Evolutionary conservation across 2,888 invertebrate genomes (phyloP), one percentile per base, ranked within the genome.

Genomic region (Empis stercorea): DNA sequence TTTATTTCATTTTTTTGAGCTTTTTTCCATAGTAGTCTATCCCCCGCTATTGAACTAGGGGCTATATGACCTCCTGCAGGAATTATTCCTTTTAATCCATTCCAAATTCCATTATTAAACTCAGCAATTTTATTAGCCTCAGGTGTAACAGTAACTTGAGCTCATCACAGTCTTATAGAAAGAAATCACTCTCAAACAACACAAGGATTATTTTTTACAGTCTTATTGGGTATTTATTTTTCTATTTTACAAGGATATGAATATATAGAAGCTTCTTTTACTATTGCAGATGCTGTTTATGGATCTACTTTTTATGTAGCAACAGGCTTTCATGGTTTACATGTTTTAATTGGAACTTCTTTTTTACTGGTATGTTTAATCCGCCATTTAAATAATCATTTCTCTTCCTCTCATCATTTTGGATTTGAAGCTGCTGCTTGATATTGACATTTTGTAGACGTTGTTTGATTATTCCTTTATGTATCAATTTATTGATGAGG

Each of bases 241-340:
- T 72, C 80, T 16, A 65, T 73, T 43, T 58, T 84, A 39, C 84
- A 85, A 76, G 73, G 66, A 1, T 74, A 76, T 61, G 84, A 85
- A 75, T 84, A 85, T 69, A 61, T 71, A 49, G 76, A 80, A 73
- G 74, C 81, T 0, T 64, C 68, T 2, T 80, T 79, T 65, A 61
- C 72, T 52, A 75, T 80, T 57, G 63, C 73, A 6, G 77, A 78
- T 61, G 75, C 79, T 55, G 68, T 76, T 57, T 84, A 79, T 67
- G 82, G 83, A 1, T 76, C 80, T 44, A 74, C 75, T 41, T 85
- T 84, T 70, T 84, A 78, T 74, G 72, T 84, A 62, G 75, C 80
- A 47, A 85, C 83, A 49, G 84, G 84, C 65, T 84, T 86, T 32
- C 84, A 85, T 61, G 84, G 83, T 4, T 14, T 83, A 45, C 84